Evolutionary conservation across 1,140 invertebrate species (phyloP).

Genomic region (Eriocheir sinensis): DNA sequence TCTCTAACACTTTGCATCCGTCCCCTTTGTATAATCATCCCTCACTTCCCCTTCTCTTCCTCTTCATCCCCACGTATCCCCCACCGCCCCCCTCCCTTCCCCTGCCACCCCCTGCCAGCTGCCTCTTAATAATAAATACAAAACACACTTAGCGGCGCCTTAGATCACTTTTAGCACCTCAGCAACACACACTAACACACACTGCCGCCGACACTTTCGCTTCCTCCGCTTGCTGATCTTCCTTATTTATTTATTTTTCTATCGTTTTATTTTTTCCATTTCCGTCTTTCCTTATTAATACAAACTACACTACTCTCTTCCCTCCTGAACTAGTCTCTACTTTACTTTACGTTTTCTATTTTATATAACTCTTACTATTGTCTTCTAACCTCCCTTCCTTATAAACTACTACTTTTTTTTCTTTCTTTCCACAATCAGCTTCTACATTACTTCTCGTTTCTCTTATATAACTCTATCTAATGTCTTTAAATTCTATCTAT

Average conservation of each 20-base stretch:
- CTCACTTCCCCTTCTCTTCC: too few species aligned
- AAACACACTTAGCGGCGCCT: background rate
- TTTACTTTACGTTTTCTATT: background rate
- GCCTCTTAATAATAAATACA: constrained; percentile 7
- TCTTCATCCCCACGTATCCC: too few species aligned
- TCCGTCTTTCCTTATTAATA: background rate
- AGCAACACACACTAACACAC: background rate
- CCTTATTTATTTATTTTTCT: background rate
- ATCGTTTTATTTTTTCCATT: background rate
- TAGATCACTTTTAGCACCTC: background rate
- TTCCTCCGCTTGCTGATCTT: too few species aligned
- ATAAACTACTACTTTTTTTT: background rate
- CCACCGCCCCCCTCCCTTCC: background rate
- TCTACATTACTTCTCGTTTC: too few species aligned
- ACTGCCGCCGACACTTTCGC: background rate
- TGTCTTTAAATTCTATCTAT: too few species aligned
- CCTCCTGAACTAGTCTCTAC: too few species aligned
- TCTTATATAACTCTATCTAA: too few species aligned
- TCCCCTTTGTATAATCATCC: too few species aligned
- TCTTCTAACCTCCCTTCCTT: background rate
- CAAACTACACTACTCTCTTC: background rate
- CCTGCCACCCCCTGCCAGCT: background rate
- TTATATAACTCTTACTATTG: background rate
- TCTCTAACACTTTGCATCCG: too few species aligned
- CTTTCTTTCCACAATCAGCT: background rate